These are phyloP conservation scores for Odontocolon sp. DNA, from an alignment of 2,888 invertebrate genomes.

Conservation along the genomic window DNA sequence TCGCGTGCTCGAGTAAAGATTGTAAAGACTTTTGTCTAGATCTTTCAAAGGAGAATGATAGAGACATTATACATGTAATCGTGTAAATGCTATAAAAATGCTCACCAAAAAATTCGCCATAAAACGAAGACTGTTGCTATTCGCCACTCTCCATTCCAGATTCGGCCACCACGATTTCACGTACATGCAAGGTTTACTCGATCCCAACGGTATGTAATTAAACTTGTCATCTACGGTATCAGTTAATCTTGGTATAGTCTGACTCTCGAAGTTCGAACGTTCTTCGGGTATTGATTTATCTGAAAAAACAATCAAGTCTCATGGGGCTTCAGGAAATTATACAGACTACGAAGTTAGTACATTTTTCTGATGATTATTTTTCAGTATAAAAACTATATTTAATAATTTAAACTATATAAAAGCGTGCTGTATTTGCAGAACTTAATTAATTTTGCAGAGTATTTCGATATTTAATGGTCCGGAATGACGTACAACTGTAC, in stretches of 20 bases:
- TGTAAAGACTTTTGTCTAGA: not conserved
- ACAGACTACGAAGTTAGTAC: no score
- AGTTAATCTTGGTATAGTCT: slow-evolving; percentile 80
- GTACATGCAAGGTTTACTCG: slow-evolving; percentile 86
- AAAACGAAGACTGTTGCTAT: slow-evolving; percentile 85
- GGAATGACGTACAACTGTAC: no score
- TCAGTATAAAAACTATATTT: no score
- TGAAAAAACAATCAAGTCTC: slow-evolving; percentile 51
- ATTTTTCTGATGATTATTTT: no score
- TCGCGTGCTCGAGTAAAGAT: slow-evolving; percentile 1
- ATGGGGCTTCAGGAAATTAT: no score
- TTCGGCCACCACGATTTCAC: slow-evolving; percentile 85
- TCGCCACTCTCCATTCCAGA: slow-evolving; percentile 85
- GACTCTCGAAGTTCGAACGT: slow-evolving; percentile 70
- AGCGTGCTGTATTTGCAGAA: no score
- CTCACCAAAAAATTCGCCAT: slow-evolving; percentile 85
- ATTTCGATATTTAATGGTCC: no score
- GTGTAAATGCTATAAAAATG: no score
- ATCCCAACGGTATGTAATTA: slow-evolving; percentile 81
- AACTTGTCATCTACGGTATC: slow-evolving; percentile 81
- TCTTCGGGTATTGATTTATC: slow-evolving; percentile 68
- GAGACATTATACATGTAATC: no score
- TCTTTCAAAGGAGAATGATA: not conserved
- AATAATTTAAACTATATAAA: no score
- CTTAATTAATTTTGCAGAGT: no score